Conservation (phyloP, 2,797 vertebrate species). For the Anabas testudineus region DNA sequence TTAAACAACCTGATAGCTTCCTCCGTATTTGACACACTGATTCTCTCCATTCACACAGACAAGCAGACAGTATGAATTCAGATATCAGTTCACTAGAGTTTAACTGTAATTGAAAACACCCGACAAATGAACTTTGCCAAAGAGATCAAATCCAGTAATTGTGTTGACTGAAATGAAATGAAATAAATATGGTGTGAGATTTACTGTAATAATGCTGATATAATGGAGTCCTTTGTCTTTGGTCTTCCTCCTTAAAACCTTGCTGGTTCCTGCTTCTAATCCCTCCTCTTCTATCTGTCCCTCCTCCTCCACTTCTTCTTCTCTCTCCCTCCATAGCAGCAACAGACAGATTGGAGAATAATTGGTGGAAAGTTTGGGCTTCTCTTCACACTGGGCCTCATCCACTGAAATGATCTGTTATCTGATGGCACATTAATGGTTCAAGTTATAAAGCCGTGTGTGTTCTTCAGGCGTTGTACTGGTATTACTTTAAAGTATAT, state of each 20-base stretch:
- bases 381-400: slow-evolving; percentile 53
- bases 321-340: slow-evolving; percentile 27
- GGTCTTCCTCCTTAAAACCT: background rate
- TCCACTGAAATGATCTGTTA: slow-evolving; percentile 57
- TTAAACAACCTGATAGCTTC: background rate
- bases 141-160: background rate
- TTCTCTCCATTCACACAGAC: background rate
- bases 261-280: background rate
- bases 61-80: background rate
- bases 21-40: background rate
- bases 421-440: slow-evolving; percentile 64
- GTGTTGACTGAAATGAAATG: background rate
- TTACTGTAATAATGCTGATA: background rate
- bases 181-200: background rate
- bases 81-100: background rate
- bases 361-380: slow-evolving; percentile 66
- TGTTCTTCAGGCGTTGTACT: slow-evolving; percentile 19
- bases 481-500: slow-evolving; percentile 48
- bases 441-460: slow-evolving; percentile 25
- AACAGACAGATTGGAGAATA: slow-evolving; percentile 55
- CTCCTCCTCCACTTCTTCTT: slow-evolving; percentile 7
- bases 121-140: background rate
- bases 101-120: background rate
- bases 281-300: background rate
- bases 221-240: slow-evolving; percentile 2